Evolutionary conservation across 2,113 vertebrate species (phyloP).

Genomic region (Vanacampus margaritifer): DNA sequence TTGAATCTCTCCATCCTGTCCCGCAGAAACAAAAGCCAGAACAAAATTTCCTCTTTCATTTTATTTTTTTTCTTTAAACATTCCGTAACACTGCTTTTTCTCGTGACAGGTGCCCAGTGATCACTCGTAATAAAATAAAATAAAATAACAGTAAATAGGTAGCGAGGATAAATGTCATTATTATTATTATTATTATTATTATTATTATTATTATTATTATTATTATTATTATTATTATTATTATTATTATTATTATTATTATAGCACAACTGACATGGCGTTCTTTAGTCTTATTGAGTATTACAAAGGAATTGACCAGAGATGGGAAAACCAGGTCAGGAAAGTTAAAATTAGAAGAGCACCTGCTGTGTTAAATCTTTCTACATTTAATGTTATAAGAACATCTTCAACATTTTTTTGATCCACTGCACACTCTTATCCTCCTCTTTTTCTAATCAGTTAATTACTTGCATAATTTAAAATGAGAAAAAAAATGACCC

Average conservation of each 20-base stretch:
- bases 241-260: background rate
- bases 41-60: background rate
- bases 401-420: too few species aligned
- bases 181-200: background rate
- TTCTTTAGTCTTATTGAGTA: background rate
- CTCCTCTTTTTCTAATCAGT: too few species aligned
- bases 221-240: background rate
- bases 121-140: background rate
- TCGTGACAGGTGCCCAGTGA: background rate
- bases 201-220: background rate
- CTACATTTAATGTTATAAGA: too few species aligned
- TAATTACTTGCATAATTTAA: too few species aligned
- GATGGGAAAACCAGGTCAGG: too few species aligned
- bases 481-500: too few species aligned
- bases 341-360: too few species aligned
- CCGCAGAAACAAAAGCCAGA: background rate
- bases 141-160: background rate
- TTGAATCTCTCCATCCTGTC: background rate
- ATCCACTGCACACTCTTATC: too few species aligned
- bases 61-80: background rate
- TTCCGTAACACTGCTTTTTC: slow-evolving; percentile 6
- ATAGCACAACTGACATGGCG: background rate
- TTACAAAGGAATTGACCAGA: background rate
- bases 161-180: background rate
- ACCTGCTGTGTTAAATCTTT: too few species aligned